phyloP scores from a whole-genome alignment of 1,140 invertebrate species.

The Rhizoglyphus robini region DNA sequence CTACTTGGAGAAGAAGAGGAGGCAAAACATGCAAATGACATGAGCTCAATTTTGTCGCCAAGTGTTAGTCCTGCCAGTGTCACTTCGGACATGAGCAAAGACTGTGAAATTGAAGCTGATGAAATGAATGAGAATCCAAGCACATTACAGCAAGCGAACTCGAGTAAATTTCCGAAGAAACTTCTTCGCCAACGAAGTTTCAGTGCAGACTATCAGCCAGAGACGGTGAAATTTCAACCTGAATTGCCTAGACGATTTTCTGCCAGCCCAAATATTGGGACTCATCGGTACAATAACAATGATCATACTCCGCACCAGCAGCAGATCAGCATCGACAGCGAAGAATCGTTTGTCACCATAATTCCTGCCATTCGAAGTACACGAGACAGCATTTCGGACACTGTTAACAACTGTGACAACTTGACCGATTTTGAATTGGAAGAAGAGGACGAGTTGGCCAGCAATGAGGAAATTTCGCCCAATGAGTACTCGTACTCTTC shows the following conservation, averaged over 20 bases:
- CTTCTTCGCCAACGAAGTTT: constrained; percentile 17
- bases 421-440: constrained; percentile 13
- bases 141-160: not conserved
- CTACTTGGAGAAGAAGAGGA: not conserved
- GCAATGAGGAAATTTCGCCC: not conserved
- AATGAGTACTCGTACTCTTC: not conserved
- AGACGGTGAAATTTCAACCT: not conserved
- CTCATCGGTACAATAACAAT: constrained; percentile 1
- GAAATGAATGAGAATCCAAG: constrained; percentile 16
- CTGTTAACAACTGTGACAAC: constrained; percentile 36
- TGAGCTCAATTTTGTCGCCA: no score
- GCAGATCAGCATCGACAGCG: constrained; percentile 28
- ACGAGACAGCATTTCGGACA: constrained; percentile 77
- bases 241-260: constrained; percentile 19
- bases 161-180: constrained; percentile 15
- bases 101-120: constrained; percentile 16
- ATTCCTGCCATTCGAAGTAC: constrained; percentile 63
- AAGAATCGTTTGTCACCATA: constrained; percentile 29
- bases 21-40: no score
- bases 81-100: no score
- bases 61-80: no score
- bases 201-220: constrained; percentile 21
- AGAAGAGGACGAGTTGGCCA: not conserved
- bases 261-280: constrained; percentile 10
- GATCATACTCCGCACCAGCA: constrained; percentile 16